Conservation (phyloP, 2,113 vertebrate genomes). For the Panthera leo region DNA sequence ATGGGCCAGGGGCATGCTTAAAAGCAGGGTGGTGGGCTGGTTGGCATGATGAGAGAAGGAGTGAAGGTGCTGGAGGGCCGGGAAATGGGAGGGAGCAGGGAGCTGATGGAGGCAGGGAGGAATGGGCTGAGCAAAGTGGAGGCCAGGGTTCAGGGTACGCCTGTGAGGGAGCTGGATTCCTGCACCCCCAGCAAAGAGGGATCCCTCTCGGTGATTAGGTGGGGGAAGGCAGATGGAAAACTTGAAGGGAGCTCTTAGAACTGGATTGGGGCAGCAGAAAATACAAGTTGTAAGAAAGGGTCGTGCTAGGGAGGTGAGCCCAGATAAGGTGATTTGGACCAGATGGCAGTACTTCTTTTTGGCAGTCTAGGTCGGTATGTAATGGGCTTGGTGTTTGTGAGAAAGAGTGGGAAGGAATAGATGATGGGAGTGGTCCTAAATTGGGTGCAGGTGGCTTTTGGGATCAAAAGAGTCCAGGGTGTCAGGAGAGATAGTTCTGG, state of each 20-base stretch:
- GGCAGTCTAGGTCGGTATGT: not conserved
- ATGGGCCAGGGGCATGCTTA: not conserved
- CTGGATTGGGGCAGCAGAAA: constrained; percentile 1
- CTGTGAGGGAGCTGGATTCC: not conserved
- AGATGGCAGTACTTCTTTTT: not conserved
- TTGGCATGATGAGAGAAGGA: not conserved
- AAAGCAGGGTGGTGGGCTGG: not conserved
- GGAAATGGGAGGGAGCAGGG: not conserved
- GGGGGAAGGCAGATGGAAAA: not conserved
- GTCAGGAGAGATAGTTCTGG: not conserved
- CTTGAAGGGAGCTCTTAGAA: not conserved
- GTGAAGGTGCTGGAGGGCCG: not conserved
- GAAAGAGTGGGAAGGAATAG: not conserved
- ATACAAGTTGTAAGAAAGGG: not conserved
- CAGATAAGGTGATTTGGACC: not conserved
- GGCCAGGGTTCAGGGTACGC: not conserved
- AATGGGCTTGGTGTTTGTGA: constrained; percentile 7
- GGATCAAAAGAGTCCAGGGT: not conserved
- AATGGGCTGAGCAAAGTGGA: not conserved
- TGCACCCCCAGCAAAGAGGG: not conserved
- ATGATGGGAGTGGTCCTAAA: not conserved
- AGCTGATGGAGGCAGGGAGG: not conserved
- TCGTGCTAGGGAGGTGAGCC: not conserved
- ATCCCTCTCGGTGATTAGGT: not conserved
- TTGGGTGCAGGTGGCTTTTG: not conserved